Evolutionary conservation across 2,797 vertebrate species (phyloP).

Genomic region (Labeo calbasu): DNA sequence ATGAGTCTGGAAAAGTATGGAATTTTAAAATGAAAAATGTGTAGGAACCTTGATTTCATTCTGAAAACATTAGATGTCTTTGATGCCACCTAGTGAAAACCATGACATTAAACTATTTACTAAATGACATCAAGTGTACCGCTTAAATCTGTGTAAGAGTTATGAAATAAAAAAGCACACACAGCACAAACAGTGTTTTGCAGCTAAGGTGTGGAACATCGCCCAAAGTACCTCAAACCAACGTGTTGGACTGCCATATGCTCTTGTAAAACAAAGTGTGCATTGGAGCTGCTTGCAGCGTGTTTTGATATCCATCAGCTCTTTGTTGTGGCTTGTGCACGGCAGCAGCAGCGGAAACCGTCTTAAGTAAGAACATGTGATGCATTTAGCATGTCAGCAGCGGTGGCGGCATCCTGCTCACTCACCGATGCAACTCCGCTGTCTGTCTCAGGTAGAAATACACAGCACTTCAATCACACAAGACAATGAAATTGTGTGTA

Average conservation of each 20-base stretch:
- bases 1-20: no score
- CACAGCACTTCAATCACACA: neutral
- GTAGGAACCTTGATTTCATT: neutral
- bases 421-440: neutral
- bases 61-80: neutral
- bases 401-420: neutral
- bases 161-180: neutral
- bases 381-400: slow-evolving; percentile 17
- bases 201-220: neutral
- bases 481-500: slow-evolving; percentile 17
- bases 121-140: neutral
- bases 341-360: slow-evolving; percentile 44
- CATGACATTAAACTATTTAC: neutral
- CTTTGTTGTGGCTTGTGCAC: slow-evolving; percentile 58
- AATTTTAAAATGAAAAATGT: no score
- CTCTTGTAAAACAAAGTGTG: neutral
- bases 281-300: slow-evolving; percentile 5
- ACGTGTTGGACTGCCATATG: neutral
- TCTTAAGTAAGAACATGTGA: slow-evolving; percentile 44
- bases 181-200: neutral
- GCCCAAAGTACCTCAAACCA: neutral
- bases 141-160: neutral
- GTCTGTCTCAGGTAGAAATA: neutral
- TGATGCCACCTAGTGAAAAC: neutral
- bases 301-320: neutral